phyloP scores from a whole-genome alignment of 2,797 vertebrate species.

The Lacerta viridis region DNA sequence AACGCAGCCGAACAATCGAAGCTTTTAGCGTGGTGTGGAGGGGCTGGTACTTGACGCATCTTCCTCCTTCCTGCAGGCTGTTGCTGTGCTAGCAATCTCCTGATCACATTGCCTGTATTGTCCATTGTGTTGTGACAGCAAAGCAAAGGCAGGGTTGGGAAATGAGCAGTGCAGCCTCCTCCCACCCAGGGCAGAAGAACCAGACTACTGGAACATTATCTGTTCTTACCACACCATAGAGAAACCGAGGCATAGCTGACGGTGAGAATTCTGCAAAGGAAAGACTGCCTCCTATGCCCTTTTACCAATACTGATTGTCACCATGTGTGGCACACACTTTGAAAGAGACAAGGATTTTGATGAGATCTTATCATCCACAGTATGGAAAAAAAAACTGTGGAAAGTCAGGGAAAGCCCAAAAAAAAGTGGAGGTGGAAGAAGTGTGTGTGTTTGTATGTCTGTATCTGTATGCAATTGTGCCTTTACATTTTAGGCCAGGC shows the following conservation, averaged over 20 bases:
- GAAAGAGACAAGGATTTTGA: background rate
- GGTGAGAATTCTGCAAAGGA: background rate
- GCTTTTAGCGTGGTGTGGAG: constrained; percentile 31
- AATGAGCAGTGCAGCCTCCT: background rate
- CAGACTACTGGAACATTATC: background rate
- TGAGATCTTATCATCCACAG: background rate
- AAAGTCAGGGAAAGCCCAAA: background rate
- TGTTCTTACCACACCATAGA: background rate
- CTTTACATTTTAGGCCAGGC: background rate
- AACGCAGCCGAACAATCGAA: constrained; percentile 40
- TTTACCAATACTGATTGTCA: background rate
- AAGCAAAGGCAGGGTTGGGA: background rate
- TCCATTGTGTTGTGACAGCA: constrained; percentile 36
- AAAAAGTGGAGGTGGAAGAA: no score
- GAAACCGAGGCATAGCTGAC: background rate
- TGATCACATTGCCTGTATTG: constrained; percentile 19
- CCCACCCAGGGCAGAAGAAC: background rate
- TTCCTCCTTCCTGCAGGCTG: constrained; percentile 33
- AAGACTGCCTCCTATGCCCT: background rate
- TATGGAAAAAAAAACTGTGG: background rate
- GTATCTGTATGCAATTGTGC: background rate
- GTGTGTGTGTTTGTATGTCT: no score
- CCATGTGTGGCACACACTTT: background rate
- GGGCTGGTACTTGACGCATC: background rate
- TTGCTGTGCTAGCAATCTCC: constrained; percentile 20